A percentile compares a stretch with the other conserved stretches of the same genome.
These are phyloP conservation scores for Drosophila nannoptera DNA, from an alignment of 1,140 invertebrate species.

Conservation along the genomic window DNA sequence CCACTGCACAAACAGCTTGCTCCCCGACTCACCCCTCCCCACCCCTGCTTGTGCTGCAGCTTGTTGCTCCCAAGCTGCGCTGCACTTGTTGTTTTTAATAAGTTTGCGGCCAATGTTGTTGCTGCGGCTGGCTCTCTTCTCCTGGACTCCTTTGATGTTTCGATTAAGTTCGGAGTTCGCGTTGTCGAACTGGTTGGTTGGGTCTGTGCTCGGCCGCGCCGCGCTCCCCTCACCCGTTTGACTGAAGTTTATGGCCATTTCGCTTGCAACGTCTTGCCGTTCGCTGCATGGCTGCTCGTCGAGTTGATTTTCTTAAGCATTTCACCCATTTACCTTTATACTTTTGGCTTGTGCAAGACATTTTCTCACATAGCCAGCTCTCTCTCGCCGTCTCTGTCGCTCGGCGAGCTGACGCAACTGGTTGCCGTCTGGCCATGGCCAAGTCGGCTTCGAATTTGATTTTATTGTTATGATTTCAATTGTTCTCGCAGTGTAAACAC, in stretches of 20 bases:
- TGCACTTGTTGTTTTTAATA: constrained; percentile 79
- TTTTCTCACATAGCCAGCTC: constrained; percentile 60
- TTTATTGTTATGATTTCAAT: constrained; percentile 76
- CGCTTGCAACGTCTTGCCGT: constrained; percentile 64
- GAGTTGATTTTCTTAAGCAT: constrained; percentile 74
- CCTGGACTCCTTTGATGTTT: constrained; percentile 67
- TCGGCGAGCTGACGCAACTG: constrained; percentile 60
- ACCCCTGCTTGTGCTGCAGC: no score
- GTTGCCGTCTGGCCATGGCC: constrained; percentile 53
- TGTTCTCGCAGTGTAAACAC: constrained; percentile 69
- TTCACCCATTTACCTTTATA: constrained; percentile 72
- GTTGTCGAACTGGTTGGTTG: constrained; percentile 70
- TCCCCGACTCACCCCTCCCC: constrained; percentile 22
- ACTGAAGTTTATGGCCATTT: constrained; percentile 73
- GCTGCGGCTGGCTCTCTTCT: constrained; percentile 26
- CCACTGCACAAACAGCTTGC: constrained; percentile 64
- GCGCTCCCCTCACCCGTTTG: constrained; percentile 48
- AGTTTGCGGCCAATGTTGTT: constrained; percentile 53
- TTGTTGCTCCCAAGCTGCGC: constrained; percentile 23
- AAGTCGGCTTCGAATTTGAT: constrained; percentile 64
- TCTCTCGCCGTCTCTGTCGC: not conserved
- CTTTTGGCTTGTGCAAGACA: constrained; percentile 56
- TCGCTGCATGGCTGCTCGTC: constrained; percentile 44
- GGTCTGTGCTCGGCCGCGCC: constrained; percentile 25
- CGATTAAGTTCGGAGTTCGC: constrained; percentile 77